phyloP scores from a whole-genome alignment of 2,797 vertebrate species.

The Catharus ustulatus region DNA sequence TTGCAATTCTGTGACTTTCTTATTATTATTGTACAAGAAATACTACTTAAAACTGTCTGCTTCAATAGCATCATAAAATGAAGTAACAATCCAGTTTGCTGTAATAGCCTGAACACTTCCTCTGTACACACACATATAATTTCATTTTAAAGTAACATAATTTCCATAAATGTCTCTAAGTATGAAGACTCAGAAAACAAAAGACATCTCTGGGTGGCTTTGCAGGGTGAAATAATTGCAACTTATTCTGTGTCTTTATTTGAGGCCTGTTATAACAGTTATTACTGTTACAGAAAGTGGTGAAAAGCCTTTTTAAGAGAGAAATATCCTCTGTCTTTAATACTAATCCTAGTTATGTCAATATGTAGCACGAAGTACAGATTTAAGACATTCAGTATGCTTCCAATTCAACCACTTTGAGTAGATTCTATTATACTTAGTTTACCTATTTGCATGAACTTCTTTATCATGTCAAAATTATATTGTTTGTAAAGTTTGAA shows the following conservation, averaged over 20 bases:
- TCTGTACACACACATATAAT: neutral
- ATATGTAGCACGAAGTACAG: neutral
- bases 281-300: neutral
- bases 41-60: neutral
- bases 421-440: neutral
- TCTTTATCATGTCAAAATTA: neutral
- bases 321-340: slow-evolving; percentile 1
- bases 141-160: neutral
- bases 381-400: neutral
- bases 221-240: neutral
- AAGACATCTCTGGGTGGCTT: neutral
- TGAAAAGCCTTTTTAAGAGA: neutral
- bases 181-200: neutral
- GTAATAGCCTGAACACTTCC: neutral
- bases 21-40: neutral
- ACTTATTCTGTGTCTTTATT: neutral
- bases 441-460: neutral
- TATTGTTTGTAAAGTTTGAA: neutral
- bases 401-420: neutral
- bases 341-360: neutral
- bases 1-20: neutral
- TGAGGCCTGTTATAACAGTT: neutral
- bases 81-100: neutral
- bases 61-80: slow-evolving; percentile 8
- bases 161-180: neutral